Evolutionary conservation across 2,113 vertebrate genomes (phyloP).

Genomic region (Amblyornis subalaris): DNA sequence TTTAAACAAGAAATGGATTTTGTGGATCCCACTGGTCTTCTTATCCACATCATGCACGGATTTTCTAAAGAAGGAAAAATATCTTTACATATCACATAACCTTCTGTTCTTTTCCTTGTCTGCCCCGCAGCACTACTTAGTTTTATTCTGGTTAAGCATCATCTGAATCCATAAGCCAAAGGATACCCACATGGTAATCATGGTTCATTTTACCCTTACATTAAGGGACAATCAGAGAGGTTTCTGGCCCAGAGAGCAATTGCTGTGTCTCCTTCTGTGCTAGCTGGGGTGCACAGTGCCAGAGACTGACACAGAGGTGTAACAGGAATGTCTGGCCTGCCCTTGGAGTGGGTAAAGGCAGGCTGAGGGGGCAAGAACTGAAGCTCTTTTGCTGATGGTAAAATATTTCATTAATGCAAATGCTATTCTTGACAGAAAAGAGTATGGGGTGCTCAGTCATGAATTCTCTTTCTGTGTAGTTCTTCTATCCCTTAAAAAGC

Average conservation of each 20-base stretch:
- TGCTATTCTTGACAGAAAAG: not conserved
- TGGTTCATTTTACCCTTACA: not conserved
- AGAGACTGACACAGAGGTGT: not conserved
- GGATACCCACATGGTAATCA: not conserved
- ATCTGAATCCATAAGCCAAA: not conserved
- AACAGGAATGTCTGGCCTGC: not conserved
- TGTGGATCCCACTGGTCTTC: not conserved
- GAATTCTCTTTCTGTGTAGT: not conserved
- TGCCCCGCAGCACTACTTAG: not conserved
- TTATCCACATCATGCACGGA: fast-evolving
- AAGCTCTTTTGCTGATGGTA: not conserved
- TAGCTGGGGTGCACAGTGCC: not conserved
- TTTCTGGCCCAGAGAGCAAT: not conserved
- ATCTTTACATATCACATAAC: not conserved
- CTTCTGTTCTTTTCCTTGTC: not conserved
- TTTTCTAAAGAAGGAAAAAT: not conserved
- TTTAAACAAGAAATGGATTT: not conserved
- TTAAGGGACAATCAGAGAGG: not conserved
- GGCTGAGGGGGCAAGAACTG: not conserved
- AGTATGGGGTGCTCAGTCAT: not conserved
- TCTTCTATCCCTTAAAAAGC: not conserved
- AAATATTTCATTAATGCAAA: not conserved
- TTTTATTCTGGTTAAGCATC: not conserved
- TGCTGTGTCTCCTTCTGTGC: not conserved
- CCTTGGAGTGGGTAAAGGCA: not conserved